Evolutionary conservation across 2,113 vertebrate genomes (phyloP).

Genomic region (Kryptolebias marmoratus): DNA sequence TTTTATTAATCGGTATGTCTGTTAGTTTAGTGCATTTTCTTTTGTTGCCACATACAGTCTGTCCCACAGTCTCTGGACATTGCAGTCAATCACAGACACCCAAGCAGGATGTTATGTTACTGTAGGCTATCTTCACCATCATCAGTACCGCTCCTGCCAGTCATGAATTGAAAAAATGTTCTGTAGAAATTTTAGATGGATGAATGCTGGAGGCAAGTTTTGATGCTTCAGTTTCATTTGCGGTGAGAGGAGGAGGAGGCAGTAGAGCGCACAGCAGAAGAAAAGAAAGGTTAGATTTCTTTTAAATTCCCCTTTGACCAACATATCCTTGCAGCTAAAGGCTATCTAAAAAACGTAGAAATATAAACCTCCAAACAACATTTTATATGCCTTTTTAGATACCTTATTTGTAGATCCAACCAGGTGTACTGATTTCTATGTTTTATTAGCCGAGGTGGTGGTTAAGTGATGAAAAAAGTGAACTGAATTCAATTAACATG

Average conservation of each 20-base stretch:
- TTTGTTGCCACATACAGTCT: slow-evolving; percentile 1
- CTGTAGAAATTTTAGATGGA: slow-evolving; percentile 30
- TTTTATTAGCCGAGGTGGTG: background rate
- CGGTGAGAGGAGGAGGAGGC: slow-evolving; percentile 27
- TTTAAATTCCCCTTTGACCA: slow-evolving; percentile 42
- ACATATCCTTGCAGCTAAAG: slow-evolving; percentile 30
- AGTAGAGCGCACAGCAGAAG: slow-evolving; percentile 10
- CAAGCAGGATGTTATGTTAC: slow-evolving; percentile 21
- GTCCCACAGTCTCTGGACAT: background rate
- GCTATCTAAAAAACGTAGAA: slow-evolving; percentile 8
- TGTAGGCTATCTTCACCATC: slow-evolving; percentile 25
- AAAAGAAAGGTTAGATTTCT: slow-evolving; percentile 22
- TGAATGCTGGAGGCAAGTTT: slow-evolving; percentile 37
- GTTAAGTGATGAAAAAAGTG: slow-evolving; percentile 1
- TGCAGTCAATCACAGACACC: slow-evolving; percentile 18
- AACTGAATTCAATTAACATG: slow-evolving; percentile 9
- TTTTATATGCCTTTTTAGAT: slow-evolving; percentile 2
- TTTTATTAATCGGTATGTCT: no score
- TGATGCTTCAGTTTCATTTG: slow-evolving; percentile 40
- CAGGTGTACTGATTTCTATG: background rate
- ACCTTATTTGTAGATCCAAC: background rate
- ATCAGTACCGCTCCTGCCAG: slow-evolving; percentile 34
- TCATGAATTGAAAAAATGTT: slow-evolving; percentile 33
- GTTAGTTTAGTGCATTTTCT: background rate
- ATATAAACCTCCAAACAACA: background rate